Base-by-base conservation (phyloP, 2,113 vertebrate species). In the Excalfactoria chinensis region DNA sequence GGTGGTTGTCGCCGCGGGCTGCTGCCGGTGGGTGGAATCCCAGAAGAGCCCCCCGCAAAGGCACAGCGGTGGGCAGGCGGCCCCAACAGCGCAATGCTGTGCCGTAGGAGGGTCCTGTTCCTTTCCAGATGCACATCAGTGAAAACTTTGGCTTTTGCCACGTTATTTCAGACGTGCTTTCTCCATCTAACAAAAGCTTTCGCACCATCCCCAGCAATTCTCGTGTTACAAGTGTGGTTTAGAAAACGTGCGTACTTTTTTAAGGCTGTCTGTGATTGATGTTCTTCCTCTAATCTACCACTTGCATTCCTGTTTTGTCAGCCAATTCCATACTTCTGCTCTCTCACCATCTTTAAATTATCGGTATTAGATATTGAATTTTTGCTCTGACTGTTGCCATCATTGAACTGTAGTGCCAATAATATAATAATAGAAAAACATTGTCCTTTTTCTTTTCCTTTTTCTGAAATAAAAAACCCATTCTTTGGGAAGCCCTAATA, bases 371-470 rank as follows among this genome's bases (percentile, higher is more conserved):
- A 48, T 70, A 66, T 22, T 58, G 55, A 22, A 67, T 53, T 93
- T 92, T 89, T 84, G 25, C 30, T 63, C 37, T 53, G 40, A 25
- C 40, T 89, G 40, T n/a, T 75, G 44, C 41, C 90, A 82, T 41
- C 21, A 75, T 35, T 40, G 48, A 89, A 58, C 30, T 44, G 84
- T 44, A 32, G 26, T 25, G 28, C 16, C 26, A 53, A 16, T 53
- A 82, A 84, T 3, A 60, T n/a, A 25, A 49, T 76, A 26, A 35
- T 48, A 26, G 44, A 84, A 62, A 56, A 81, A 91, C 23, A 26
- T 87, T 48, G 34, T 4, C 28, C 28, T 20, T n/a, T 69, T 68
- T 7, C 49, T 56, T 30, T 56, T 56, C 32, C 53, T 56, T 63
- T 63, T 63, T 40, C 23, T 40, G 10, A 28, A 28, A 19, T 28